These are phyloP conservation scores for Antheraea assamensis DNA, from an alignment of 2,888 invertebrate genomes.

Conservation along the genomic window DNA sequence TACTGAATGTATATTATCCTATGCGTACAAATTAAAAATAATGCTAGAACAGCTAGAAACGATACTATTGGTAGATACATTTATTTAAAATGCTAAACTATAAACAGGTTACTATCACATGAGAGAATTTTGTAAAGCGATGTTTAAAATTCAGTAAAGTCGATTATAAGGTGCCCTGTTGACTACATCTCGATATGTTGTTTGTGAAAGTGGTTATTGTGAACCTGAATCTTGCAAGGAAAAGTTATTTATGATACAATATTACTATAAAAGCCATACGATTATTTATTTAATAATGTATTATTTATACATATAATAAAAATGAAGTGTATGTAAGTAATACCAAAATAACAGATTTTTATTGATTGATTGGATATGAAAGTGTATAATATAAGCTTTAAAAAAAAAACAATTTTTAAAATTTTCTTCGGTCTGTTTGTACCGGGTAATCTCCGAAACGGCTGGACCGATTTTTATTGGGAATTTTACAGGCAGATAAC, in stretches of 20 bases:
- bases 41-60: too few relatives aligned
- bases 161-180: not conserved
- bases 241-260: constrained; percentile 11
- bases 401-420: too few relatives aligned
- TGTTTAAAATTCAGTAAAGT: constrained; percentile 6
- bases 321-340: too few relatives aligned
- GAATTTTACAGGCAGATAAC: too few relatives aligned
- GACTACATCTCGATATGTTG: constrained; percentile 5
- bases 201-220: constrained; percentile 9
- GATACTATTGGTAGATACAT: too few relatives aligned
- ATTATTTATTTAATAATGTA: not conserved
- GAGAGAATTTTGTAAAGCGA: not conserved
- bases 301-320: not conserved
- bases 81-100: not conserved
- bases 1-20: not conserved
- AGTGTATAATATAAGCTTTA: too few relatives aligned
- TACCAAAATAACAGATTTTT: too few relatives aligned
- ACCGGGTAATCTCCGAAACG: too few relatives aligned
- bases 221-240: constrained; percentile 2
- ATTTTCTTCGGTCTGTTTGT: too few relatives aligned
- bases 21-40: too few relatives aligned
- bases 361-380: too few relatives aligned
- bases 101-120: not conserved
- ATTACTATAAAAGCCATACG: not conserved
- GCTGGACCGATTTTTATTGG: too few relatives aligned